phyloP scores from a whole-genome alignment of 2,888 invertebrate species.

The Ochlodes sylvanus region DNA sequence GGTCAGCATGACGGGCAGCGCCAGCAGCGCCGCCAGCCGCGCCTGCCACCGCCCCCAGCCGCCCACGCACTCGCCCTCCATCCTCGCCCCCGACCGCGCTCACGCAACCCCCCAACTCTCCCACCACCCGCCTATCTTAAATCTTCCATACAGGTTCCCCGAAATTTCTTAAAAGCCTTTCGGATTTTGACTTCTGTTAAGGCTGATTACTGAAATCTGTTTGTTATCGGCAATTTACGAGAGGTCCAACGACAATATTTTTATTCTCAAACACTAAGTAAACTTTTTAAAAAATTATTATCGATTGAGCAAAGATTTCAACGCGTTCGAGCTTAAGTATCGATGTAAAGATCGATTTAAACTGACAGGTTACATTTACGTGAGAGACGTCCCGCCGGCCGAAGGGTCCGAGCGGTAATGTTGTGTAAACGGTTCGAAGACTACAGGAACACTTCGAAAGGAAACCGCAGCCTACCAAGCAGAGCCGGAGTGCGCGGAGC shows the following conservation, averaged over 20 bases:
- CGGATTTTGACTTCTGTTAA: too few relatives aligned
- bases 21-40: conserved; percentile 72
- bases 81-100: too few relatives aligned
- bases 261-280: neutral
- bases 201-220: too few relatives aligned
- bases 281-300: too few relatives aligned
- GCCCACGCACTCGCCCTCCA: conserved; percentile 62
- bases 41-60: conserved; percentile 76
- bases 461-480: conserved; percentile 41
- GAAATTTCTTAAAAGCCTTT: neutral
- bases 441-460: conserved; percentile 42
- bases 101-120: conserved; percentile 21
- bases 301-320: too few relatives aligned
- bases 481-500: neutral
- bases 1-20: conserved; percentile 75
- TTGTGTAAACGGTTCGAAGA: conserved; percentile 37
- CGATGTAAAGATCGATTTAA: neutral
- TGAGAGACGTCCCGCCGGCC: conserved; percentile 48
- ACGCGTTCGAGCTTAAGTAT: too few relatives aligned
- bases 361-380: neutral
- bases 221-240: too few relatives aligned
- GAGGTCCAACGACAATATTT: too few relatives aligned
- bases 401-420: conserved; percentile 50
- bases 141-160: neutral
- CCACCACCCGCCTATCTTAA: conserved; percentile 17